A percentile compares a stretch with the other conserved stretches of the same genome.
phyloP scores from a whole-genome alignment of 2,888 invertebrate species.

The Diplolepis rosae region DNA sequence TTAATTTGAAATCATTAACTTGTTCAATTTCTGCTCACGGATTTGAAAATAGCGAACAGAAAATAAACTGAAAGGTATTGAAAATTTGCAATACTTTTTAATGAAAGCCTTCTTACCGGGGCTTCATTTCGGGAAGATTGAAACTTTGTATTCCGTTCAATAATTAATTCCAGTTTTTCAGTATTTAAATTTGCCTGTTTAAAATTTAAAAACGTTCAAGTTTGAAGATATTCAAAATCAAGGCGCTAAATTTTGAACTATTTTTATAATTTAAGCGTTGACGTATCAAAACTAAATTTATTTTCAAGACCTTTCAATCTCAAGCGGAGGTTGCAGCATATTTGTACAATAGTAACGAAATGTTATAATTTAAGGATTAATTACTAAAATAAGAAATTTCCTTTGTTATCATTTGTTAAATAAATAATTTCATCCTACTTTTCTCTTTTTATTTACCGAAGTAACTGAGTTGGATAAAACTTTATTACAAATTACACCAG shows the following conservation, averaged over 20 bases:
- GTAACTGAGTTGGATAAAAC: too few relatives aligned
- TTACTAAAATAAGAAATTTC: neutral
- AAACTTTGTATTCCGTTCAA: neutral
- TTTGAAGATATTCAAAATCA: neutral
- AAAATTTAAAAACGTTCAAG: neutral
- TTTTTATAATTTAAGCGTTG: neutral
- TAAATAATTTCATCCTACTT: slow-evolving; percentile 64
- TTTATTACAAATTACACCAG: too few relatives aligned
- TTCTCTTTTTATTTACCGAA: neutral
- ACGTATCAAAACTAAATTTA: neutral
- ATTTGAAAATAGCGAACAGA: too few relatives aligned
- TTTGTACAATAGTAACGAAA: neutral
- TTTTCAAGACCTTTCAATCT: neutral
- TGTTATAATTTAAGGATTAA: neutral
- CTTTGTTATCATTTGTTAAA: slow-evolving; percentile 68
- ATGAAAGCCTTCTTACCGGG: too few relatives aligned
- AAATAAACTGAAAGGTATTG: too few relatives aligned
- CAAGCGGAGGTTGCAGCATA: neutral
- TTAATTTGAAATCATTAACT: too few relatives aligned
- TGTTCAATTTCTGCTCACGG: too few relatives aligned
- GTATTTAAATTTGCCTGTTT: neutral
- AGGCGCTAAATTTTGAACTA: neutral
- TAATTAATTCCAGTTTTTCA: neutral
- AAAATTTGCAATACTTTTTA: too few relatives aligned
- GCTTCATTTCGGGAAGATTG: too few relatives aligned